Evolutionary conservation across 2,113 vertebrate species (phyloP).

Genomic region (Ceyx margarethae): DNA sequence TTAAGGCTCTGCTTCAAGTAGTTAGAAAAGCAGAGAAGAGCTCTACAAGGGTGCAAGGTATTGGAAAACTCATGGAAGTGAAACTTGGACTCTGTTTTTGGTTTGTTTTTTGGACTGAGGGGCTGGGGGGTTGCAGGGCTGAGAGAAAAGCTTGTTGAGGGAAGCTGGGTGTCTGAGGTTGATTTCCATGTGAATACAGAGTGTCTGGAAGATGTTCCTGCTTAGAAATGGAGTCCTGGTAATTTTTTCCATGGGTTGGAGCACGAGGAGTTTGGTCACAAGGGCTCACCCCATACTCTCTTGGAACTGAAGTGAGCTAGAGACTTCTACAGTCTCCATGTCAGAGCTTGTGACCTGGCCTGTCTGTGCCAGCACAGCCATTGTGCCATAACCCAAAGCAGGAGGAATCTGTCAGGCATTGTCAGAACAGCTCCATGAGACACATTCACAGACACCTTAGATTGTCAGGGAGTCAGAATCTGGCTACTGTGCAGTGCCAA

Average conservation of each 20-base stretch:
- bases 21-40: not conserved
- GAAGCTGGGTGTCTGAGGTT: not conserved
- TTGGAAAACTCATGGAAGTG: not conserved
- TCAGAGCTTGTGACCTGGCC: not conserved
- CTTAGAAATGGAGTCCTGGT: not conserved
- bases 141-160: not conserved
- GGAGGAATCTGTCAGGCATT: not conserved
- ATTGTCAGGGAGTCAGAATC: not conserved
- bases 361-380: not conserved
- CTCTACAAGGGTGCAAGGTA: not conserved
- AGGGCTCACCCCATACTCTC: not conserved
- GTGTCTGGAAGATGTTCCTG: not conserved
- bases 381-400: not conserved
- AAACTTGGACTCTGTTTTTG: not conserved
- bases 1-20: not conserved
- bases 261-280: not conserved
- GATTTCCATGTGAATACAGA: not conserved
- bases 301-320: not conserved
- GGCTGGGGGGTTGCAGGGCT: not conserved
- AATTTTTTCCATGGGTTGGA: not conserved
- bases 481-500: not conserved
- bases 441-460: not conserved
- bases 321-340: not conserved
- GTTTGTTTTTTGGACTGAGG: not conserved
- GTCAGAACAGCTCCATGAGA: not conserved